A percentile compares a stretch with the other conserved stretches of the same genome.
phyloP scores from a whole-genome alignment of 2,797 vertebrate species.

The Phoxinus dragarum region DNA sequence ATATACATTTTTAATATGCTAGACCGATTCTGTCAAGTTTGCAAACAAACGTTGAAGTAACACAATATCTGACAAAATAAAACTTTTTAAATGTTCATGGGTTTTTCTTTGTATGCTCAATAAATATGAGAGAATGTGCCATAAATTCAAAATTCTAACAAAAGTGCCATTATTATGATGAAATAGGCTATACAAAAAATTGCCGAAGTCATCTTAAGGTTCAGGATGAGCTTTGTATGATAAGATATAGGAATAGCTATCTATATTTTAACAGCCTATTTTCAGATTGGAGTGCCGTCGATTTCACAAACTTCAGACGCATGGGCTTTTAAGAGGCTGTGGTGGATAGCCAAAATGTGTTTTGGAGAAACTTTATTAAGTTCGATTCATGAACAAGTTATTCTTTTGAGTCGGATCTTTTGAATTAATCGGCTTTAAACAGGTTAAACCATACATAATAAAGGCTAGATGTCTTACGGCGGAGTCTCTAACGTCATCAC shows the following conservation, averaged over 20 bases:
- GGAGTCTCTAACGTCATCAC: no score
- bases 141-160: neutral
- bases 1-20: slow-evolving; percentile 40
- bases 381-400: neutral
- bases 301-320: neutral
- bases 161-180: neutral
- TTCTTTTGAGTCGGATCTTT: neutral
- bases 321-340: neutral
- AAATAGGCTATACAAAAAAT: neutral
- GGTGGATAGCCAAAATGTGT: neutral
- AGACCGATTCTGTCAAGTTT: slow-evolving; percentile 29
- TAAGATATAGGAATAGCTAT: neutral
- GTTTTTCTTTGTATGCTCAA: neutral
- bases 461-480: no score
- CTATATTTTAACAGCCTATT: neutral
- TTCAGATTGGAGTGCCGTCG: no score
- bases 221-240: neutral
- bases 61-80: slow-evolving; percentile 65
- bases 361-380: neutral
- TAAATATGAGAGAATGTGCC: neutral
- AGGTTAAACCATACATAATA: no score
- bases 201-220: neutral
- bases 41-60: slow-evolving; percentile 16
- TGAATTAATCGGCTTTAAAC: neutral
- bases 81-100: slow-evolving; percentile 63